These are phyloP conservation scores for Dendroctonus valens DNA, from an alignment of 1,140 invertebrate species.

Conservation along the genomic window DNA sequence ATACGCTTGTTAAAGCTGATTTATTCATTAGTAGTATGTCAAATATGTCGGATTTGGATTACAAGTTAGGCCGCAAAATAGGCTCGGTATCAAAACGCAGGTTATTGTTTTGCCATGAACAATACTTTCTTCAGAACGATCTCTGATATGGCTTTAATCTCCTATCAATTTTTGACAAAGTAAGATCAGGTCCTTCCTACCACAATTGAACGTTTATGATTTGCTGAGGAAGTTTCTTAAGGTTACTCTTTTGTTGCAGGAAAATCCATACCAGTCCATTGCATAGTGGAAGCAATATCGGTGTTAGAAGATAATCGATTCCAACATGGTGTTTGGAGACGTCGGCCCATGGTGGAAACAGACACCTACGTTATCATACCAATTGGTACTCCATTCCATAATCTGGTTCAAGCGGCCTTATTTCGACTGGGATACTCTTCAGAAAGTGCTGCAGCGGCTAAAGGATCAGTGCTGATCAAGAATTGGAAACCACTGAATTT, in stretches of 20 bases:
- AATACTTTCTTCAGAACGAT: background rate
- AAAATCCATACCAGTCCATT: constrained; percentile 89
- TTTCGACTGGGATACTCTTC: constrained; percentile 76
- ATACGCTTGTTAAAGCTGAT: constrained; percentile 18
- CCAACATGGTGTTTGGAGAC: constrained; percentile 56
- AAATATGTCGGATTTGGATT: constrained; percentile 5
- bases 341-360: constrained; percentile 73
- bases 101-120: background rate
- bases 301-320: constrained; percentile 63
- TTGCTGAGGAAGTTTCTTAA: background rate
- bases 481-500: constrained; percentile 91
- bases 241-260: constrained; percentile 59
- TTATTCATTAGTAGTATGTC: constrained; percentile 8
- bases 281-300: constrained; percentile 80
- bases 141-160: background rate
- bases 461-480: constrained; percentile 85
- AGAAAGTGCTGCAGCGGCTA: constrained; percentile 71
- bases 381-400: constrained; percentile 81
- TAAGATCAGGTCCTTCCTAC: background rate
- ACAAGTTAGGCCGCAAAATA: background rate
- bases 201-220: background rate
- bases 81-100: background rate
- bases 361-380: constrained; percentile 94
- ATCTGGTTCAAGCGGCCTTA: constrained; percentile 75
- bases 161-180: background rate